A percentile compares a stretch with the other conserved stretches of the same genome.
phyloP scores from a whole-genome alignment of 2,113 vertebrate genomes.

The Gobio gobio region DNA sequence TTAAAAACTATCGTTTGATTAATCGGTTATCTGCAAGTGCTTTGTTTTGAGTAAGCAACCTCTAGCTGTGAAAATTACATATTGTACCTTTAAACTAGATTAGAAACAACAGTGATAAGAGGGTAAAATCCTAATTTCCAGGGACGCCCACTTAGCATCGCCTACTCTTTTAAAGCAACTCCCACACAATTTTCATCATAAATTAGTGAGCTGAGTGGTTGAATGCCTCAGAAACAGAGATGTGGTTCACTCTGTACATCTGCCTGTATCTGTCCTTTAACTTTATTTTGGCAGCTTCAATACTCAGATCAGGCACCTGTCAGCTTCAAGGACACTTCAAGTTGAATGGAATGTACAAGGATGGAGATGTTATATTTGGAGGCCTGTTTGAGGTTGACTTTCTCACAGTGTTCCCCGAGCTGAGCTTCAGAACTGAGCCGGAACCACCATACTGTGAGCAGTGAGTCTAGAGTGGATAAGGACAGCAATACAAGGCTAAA shows the following conservation, averaged over 20 bases:
- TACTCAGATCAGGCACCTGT: not conserved
- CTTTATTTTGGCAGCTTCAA: not conserved
- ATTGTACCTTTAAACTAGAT: not conserved
- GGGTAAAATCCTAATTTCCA: not conserved
- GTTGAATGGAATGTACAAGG: not conserved
- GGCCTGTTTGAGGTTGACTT: not conserved
- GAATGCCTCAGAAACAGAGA: not conserved
- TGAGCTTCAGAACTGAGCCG: not conserved
- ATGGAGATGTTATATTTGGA: conserved; percentile 12
- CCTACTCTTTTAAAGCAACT: conserved; percentile 4
- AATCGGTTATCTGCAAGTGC: no score
- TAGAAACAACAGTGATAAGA: not conserved
- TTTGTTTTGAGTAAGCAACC: no score
- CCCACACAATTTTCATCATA: not conserved
- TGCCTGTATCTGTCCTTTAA: conserved; percentile 4
- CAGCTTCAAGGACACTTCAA: not conserved
- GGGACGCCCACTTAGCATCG: not conserved
- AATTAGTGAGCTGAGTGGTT: not conserved
- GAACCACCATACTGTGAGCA: not conserved
- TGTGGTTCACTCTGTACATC: not conserved
- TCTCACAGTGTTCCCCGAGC: not conserved
- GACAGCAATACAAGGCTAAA: not conserved
- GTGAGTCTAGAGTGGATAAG: conserved; percentile 45
- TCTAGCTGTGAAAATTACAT: no score
- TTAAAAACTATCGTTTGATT: no score